Evolutionary conservation across 2,113 vertebrate species (phyloP).

Genomic region (Petrocephalus zakoni): DNA sequence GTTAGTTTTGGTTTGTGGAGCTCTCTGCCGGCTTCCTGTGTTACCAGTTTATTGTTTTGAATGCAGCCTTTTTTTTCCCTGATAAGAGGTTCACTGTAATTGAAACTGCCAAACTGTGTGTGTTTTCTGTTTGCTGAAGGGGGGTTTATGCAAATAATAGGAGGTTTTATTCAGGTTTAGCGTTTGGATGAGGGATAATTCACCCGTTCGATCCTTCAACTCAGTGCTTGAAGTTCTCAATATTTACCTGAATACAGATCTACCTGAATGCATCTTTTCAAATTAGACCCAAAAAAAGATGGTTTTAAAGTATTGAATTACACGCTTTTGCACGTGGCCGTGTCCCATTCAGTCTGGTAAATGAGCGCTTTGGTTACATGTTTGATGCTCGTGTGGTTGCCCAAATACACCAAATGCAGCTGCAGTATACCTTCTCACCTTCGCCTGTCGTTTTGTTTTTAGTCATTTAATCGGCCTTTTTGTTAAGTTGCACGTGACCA

Average conservation of each 20-base stretch:
- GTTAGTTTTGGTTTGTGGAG: not conserved
- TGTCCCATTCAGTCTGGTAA: conserved; percentile 49
- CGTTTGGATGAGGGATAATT: not conserved
- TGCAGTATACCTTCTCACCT: not conserved
- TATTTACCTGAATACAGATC: not conserved
- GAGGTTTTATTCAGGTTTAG: not conserved
- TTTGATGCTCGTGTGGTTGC: conserved; percentile 30
- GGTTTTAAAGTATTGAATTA: conserved; percentile 21
- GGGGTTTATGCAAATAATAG: not conserved
- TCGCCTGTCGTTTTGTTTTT: not conserved
- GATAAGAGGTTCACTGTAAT: not conserved
- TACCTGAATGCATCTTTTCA: not conserved
- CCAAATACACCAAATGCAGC: not conserved
- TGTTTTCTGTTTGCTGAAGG: not conserved
- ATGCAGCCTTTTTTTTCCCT: not conserved
- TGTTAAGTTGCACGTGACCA: not conserved
- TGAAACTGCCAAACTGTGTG: not conserved
- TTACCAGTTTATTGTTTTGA: not conserved
- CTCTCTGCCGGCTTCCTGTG: not conserved
- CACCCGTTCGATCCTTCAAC: not conserved
- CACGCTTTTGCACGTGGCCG: conserved; percentile 35
- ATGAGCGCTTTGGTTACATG: not conserved
- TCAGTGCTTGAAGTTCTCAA: not conserved
- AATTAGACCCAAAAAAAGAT: conserved; percentile 5
- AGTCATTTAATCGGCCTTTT: not conserved